Conservation (phyloP, 1,140 invertebrate genomes). For the Caenorhabditis tropicalis region DNA sequence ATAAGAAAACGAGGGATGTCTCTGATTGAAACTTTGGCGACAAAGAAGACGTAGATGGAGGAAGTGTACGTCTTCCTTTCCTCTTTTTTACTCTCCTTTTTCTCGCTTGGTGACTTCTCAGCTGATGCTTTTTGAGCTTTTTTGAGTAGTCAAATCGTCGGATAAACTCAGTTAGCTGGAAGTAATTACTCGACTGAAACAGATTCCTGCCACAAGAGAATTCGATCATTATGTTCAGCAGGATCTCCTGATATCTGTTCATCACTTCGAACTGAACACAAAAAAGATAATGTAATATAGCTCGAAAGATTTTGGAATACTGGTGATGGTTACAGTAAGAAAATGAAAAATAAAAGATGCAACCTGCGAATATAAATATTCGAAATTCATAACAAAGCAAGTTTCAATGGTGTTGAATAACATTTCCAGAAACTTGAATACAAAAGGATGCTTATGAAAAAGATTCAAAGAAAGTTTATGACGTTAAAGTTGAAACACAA, state of each 20-base stretch:
- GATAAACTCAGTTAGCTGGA: constrained; percentile 19
- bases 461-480: neutral
- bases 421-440: neutral
- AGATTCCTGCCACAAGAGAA: neutral
- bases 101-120: neutral
- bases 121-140: constrained; percentile 15
- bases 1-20: neutral
- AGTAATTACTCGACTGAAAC: neutral
- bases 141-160: neutral
- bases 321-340: no score
- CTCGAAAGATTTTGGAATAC: no score
- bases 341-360: no score
- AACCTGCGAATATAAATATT: no score
- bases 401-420: no score
- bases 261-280: no score
- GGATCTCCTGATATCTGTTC: neutral
- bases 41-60: constrained; percentile 2
- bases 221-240: neutral
- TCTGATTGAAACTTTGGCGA: constrained; percentile 38
- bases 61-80: constrained; percentile 17
- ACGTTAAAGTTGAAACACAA: constrained; percentile 17
- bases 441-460: neutral
- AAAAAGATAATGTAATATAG: no score
- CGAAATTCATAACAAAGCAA: no score
- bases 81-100: neutral